Evolutionary conservation across 2,113 vertebrate genomes (phyloP), one percentile per base, ranked within the genome.

Genomic region (Thunnus maccoyii): DNA sequence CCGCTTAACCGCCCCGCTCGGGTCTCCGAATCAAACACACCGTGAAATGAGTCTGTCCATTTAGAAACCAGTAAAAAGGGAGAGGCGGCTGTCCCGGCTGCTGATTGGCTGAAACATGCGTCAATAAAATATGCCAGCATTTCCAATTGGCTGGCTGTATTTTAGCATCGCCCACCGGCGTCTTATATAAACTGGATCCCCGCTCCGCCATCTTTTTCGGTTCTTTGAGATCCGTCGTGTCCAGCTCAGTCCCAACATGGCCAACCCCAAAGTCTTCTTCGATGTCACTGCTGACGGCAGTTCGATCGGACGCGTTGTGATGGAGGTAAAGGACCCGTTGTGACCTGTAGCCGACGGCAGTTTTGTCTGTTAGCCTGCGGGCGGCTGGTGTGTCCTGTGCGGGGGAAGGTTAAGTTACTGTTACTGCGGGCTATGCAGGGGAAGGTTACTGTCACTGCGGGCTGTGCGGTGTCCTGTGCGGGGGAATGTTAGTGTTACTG

Each of bases 221-320:
- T 57, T 88, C 47, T 25, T 75, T 69, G 78, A 58, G 74, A 68
- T 48, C 36, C 22, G 1, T 13, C 1, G 74, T 8, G 50, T 56
- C 12, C 14, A 27, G 64, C 1, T 20, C 18, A 3, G 14, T n/a
- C 46, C n/a, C 7, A n/a, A 22, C 54, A 96, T 97, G 96, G 17
- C 89, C 3, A 80, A 3, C 0, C 92, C 94, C 0, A n/a, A 12
- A 75, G 96, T 96, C 6, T 97, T 88, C 88, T 97, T 97, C 79
- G 95, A 97, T 0, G 14, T 97, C 68, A 0, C 54, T 48, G 14
- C 62, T 1, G 0, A n/a, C 1, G 72, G 47, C 1, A 0, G 0
- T 0, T 2, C 81, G 0, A 0, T 86, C 0, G 96, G 96, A 30
- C 94, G 95, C 44, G 18, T 97, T 1, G 62, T 94, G 47, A 96